Evolutionary conservation across 2,888 invertebrate species (phyloP), one percentile per base, ranked within the genome.

Genomic region (Melanophora roralis): DNA sequence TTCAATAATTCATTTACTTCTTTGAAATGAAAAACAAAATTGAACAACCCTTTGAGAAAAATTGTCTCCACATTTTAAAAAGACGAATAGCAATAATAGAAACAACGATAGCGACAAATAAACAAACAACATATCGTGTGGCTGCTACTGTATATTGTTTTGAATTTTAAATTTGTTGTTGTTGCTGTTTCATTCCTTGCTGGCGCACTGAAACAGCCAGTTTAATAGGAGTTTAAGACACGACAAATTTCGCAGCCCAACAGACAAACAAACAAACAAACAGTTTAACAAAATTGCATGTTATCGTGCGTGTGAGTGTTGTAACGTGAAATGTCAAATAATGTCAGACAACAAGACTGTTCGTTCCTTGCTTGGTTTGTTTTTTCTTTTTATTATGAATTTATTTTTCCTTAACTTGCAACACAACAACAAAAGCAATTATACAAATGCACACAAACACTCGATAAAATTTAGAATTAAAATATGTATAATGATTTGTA

Each of bases 321-420:
- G 73, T 71, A 78, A 78, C 78, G 78, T 81, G 78, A 78, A 81
- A 81, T 81, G 81, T 78, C 78, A 78, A 78, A 81, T 81, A 78
- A 78, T 75, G 81, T 81, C 78, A 78, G 72, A 72, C 73, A 75
- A 76, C 75, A 78, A 75, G 65, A 68, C 62, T 81, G 69, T 74
- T 78, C 55, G 64, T 73, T 76, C 57, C 57, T 73, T 68, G 16
- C 49, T 36, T 57, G 1, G 7, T 36, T 16, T 55, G 38, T 19
- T 32, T 14, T 36, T 16, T 49, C 0, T n/a, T n/a, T 45, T 27
- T 27, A 27, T 27, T 27, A 27, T 27, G 3, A 27, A 27, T 27
- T 27, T 27, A 6, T 0, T 47, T 49, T 14, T 27, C 32, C 32
- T 16, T 12, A 27, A 38, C 51, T 65, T 32, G 45, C 19, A 62